phyloP scores from a whole-genome alignment of 2,888 invertebrate species.

The Lordiphosa andalusiaca region DNA sequence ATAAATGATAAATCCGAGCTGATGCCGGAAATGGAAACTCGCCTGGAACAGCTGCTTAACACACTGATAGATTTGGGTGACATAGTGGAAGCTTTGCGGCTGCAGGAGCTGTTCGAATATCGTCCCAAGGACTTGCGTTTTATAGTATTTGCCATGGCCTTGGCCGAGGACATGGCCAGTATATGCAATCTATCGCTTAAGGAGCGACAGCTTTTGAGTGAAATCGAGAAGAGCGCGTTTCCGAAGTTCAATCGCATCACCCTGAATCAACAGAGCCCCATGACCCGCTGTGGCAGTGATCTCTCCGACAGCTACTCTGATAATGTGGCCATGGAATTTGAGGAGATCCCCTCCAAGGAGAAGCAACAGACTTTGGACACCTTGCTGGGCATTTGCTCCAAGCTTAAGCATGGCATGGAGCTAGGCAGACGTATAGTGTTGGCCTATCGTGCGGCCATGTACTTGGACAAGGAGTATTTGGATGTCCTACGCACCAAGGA shows the following conservation, averaged over 20 bases:
- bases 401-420: conserved; percentile 81
- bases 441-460: conserved; percentile 82
- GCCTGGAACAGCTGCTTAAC: conserved; percentile 80
- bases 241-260: conserved; percentile 80
- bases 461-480: conserved; percentile 82
- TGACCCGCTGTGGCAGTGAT: conserved; percentile 55
- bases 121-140: conserved; percentile 82
- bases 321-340: conserved; percentile 75
- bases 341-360: conserved; percentile 78
- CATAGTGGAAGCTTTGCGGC: conserved; percentile 82
- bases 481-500: conserved; percentile 82
- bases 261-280: conserved; percentile 74
- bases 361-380: conserved; percentile 79
- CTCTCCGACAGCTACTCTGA: conserved; percentile 71
- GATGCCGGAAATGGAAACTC: conserved; percentile 68
- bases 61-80: conserved; percentile 82
- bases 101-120: conserved; percentile 81
- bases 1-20: conserved; percentile 66
- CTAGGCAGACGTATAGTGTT: conserved; percentile 82
- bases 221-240: conserved; percentile 79
- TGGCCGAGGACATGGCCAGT: conserved; percentile 83
- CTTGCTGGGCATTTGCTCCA: conserved; percentile 81
- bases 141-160: conserved; percentile 83
- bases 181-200: conserved; percentile 84
- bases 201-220: conserved; percentile 83